These are phyloP conservation scores for Neosalanx taihuensis DNA, from an alignment of 2,797 vertebrate genomes.

Conservation along the genomic window DNA sequence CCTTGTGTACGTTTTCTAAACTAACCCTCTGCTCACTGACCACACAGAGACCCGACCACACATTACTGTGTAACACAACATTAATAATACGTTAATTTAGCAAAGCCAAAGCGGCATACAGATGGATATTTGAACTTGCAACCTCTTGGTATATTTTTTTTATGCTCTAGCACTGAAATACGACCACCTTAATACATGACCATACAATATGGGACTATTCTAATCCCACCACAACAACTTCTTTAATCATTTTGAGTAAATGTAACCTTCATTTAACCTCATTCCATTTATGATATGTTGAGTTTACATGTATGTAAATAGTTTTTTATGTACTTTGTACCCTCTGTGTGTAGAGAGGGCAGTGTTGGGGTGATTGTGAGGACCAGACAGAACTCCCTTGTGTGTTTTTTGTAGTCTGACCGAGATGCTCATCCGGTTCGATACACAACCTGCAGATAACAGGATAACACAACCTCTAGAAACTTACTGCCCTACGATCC, in stretches of 20 bases:
- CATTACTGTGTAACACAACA: background rate
- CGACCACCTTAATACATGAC: background rate
- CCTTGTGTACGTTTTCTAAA: constrained; percentile 29
- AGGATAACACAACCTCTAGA: background rate
- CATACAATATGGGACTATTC: background rate
- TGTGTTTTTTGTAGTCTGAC: background rate
- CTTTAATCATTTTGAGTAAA: constrained; percentile 28
- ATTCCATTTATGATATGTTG: constrained; percentile 53
- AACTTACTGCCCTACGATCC: background rate
- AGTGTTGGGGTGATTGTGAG: background rate
- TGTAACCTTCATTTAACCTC: constrained; percentile 49
- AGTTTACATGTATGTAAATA: constrained; percentile 19
- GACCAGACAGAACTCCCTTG: background rate
- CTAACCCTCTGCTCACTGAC: constrained; percentile 23
- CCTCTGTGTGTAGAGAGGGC: constrained; percentile 3
- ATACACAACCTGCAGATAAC: background rate
- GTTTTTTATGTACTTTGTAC: constrained; percentile 32
- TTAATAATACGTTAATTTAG: background rate
- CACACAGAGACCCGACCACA: background rate
- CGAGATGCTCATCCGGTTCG: background rate
- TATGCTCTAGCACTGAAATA: too few relatives aligned
- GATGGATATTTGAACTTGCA: too few relatives aligned
- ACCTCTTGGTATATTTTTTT: too few relatives aligned
- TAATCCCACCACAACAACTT: constrained; percentile 30
- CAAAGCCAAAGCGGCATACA: too few relatives aligned